Evolutionary conservation across 2,797 vertebrate genomes (phyloP), one percentile per base, ranked within the genome.

Genomic region (Sebastes cheni): DNA sequence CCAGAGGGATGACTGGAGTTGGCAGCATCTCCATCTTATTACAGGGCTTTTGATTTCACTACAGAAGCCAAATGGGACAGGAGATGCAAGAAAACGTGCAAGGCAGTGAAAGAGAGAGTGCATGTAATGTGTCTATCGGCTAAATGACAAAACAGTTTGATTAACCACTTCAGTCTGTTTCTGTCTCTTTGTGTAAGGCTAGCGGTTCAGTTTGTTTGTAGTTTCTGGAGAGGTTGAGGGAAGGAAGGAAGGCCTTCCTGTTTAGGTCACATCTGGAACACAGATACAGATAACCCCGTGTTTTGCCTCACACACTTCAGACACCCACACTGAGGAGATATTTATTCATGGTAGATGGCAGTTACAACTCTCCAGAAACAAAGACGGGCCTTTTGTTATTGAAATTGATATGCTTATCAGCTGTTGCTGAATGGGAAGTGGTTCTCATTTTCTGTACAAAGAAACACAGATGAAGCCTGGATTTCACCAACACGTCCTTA

Each of bases 1-100:
- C 86, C 81, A 83, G 69, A 79, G 88, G 76, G 81, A 86, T 82
- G 83, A 91, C 73, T 85, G 58, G 42, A 84, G 83, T 88, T 89
- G 88, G 90, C 88, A 88, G 78, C 70, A 72, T 87, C 75, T 91
- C 81, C 76, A 70, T 91, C 86, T 85, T 90, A 89, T 92, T 90
- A 83, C 82, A 83, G 82, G 79, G 77, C 76, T 87, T 91, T 89
- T 83, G 85, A 92, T 86, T 92, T 93, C 70, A 76, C 60, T 66
- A 67, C 58, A 69, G 25, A 88, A 84, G 83, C 88, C 92, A 88
- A 89, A 86, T 91, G 86, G 83, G 81, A 89, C 77, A 79, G 72
- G 75, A 87, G 86, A 90, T 85, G 68, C 56, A 81, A 88, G 82
- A 39, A 82, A 91, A 86, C 73, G 23, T 85, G 65, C 77, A 82